Base-by-base conservation (phyloP, 2,113 vertebrate species). In the Strix aluco region DNA sequence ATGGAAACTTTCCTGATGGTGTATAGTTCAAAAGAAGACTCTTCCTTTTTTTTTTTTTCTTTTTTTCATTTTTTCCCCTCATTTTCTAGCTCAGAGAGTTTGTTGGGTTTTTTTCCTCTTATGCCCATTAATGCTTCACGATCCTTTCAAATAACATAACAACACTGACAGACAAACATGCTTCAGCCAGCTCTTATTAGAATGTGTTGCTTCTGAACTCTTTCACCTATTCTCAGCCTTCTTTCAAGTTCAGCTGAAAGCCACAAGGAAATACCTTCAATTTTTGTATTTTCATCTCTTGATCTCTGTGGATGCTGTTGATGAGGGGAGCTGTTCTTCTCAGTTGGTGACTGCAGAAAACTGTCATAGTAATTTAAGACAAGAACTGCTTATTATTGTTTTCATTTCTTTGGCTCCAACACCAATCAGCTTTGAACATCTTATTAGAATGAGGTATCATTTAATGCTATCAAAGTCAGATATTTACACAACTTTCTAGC, bases 131-230 rank as follows among this genome's bases (percentile, higher is more conserved):
- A 54, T 71, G 62, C 81, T 81, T 63, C 46, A 71, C 49, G 54
- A 15, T 90, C 72, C 80, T 92, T 95, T 92, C 55, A 66, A 52
- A 81, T 71, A 97, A 81, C 22, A 38, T 58, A 82, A 58, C 14
- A 81, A 13, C 44, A 42, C 19, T 54, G 47, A 78, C n/a, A 89
- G 52, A 84, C 30, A 70, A 82, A 95, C 12, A 17, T 38, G 51
- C 38, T 89, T 73, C 38, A 90, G 36, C 67, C 74, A 88, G 36
- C 30, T 95, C 36, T 93, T 79, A 59, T 89, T 96, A 83, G 92
- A 96, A 95, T 58, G 65, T 88, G 46, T 69, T 79, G 19, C 77
- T 87, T 95, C 44, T 96, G 54, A 54, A 88, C 40, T 73, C 42
- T 82, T 87, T 94, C 63, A 86, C 70, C 22, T 77, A 13, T 91